Percentiles rank a stretch among this genome's conserved stretches.
Conservation (phyloP, 2,113 vertebrate genomes). For the Misgurnus anguillicaudatus region DNA sequence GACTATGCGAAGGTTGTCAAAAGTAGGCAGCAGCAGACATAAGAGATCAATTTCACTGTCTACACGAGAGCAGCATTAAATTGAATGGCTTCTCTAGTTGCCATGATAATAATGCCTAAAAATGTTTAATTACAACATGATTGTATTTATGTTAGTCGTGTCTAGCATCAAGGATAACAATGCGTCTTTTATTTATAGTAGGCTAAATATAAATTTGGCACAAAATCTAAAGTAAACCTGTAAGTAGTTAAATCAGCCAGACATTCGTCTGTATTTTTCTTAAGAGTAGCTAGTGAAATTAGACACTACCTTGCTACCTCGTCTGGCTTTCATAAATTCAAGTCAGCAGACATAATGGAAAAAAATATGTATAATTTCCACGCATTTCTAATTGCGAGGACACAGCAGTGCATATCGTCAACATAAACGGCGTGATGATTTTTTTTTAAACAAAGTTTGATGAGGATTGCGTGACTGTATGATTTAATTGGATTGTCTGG, state of each 20-base stretch:
- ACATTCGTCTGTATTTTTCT: slow-evolving; percentile 18
- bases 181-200: neutral
- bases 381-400: slow-evolving; percentile 6
- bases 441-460: slow-evolving; percentile 48
- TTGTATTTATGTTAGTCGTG: neutral
- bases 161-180: neutral
- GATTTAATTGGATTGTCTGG: slow-evolving; percentile 53
- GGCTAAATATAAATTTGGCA: neutral
- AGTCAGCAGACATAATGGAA: slow-evolving; percentile 16
- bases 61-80: neutral
- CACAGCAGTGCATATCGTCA: neutral
- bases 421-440: neutral
- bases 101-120: neutral
- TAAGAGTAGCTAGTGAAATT: slow-evolving; percentile 11
- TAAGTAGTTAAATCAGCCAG: neutral
- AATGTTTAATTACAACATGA: neutral
- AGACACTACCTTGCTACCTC: slow-evolving; percentile 4
- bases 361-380: neutral
- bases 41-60: neutral
- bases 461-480: slow-evolving; percentile 46
- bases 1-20: neutral
- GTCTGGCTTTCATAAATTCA: slow-evolving; percentile 1
- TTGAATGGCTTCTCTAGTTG: neutral
- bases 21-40: neutral
- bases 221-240: neutral